phyloP scores from a whole-genome alignment of 1,140 invertebrate genomes.

The Capitella teleta region DNA sequence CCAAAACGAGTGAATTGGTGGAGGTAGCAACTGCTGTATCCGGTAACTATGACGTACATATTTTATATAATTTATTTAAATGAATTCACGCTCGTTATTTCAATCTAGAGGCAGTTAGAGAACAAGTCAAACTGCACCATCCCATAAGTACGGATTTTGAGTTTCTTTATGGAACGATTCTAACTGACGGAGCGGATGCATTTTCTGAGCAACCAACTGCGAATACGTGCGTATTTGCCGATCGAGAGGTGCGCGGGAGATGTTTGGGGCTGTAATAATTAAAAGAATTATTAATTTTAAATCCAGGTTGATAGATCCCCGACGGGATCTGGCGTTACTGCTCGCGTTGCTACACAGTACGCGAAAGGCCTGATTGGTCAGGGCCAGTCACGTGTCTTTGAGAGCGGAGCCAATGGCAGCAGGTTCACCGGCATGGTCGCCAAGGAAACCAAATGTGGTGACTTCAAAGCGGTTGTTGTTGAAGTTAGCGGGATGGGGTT shows the following conservation, averaged over 20 bases:
- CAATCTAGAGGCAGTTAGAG: constrained; percentile 22
- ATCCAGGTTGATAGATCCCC: constrained; percentile 35
- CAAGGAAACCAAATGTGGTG: constrained; percentile 6
- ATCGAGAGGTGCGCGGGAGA: constrained; percentile 23
- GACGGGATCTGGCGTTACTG: constrained; percentile 32
- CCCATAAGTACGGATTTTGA: constrained; percentile 28
- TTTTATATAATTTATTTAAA: background rate
- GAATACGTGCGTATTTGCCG: constrained; percentile 36
- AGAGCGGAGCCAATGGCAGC: constrained; percentile 17
- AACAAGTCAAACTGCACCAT: constrained; percentile 22
- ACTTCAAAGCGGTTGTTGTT: constrained; percentile 20
- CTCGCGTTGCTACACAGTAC: constrained; percentile 32
- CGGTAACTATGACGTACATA: constrained; percentile 16
- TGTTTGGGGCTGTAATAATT: background rate
- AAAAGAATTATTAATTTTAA: background rate
- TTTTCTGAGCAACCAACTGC: constrained; percentile 12
- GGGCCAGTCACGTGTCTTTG: constrained; percentile 22
- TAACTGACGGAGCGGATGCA: constrained; percentile 30
- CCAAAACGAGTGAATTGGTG: constrained; percentile 15
- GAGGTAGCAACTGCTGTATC: constrained; percentile 21
- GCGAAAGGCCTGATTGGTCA: constrained; percentile 19
- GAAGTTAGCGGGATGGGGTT: constrained; percentile 30
- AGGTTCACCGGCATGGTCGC: constrained; percentile 19
- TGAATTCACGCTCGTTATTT: background rate
- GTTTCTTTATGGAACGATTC: constrained; percentile 36